A percentile compares a stretch with the other conserved stretches of the same genome.
Conservation (phyloP, 2,888 invertebrate genomes). For the Myopa testacea region DNA sequence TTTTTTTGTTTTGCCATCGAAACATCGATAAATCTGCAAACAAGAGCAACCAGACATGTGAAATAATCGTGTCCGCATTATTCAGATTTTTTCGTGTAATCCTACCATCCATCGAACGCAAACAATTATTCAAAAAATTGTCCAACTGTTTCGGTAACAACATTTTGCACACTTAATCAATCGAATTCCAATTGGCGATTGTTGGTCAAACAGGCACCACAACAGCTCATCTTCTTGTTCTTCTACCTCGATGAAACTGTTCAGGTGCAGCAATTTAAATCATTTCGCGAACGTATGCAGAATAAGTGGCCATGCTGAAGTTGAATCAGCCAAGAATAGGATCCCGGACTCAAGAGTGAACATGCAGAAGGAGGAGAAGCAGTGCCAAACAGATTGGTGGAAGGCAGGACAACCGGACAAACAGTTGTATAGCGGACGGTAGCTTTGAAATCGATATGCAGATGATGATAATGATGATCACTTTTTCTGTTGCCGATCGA, state of each 20-base stretch:
- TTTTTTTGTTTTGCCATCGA: too few species aligned
- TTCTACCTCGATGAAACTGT: neutral
- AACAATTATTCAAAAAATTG: slow-evolving; percentile 37
- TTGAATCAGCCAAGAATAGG: neutral
- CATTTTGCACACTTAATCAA: slow-evolving; percentile 51
- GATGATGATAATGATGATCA: slow-evolving; percentile 46
- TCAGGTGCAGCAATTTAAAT: slow-evolving; percentile 33
- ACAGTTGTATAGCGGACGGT: slow-evolving; percentile 47
- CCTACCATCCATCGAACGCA: slow-evolving; percentile 12
- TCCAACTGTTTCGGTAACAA: slow-evolving; percentile 43
- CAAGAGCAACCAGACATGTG: too few species aligned
- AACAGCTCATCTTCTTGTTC: slow-evolving; percentile 14
- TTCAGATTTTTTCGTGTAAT: slow-evolving; percentile 15
- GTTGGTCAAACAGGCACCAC: slow-evolving; percentile 28
- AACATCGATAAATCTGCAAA: too few species aligned
- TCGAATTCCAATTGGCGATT: slow-evolving; percentile 49
- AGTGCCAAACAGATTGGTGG: neutral
- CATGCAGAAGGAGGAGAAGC: neutral
- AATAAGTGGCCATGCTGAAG: slow-evolving; percentile 29
- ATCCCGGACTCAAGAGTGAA: too few species aligned
- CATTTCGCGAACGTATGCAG: slow-evolving; percentile 33
- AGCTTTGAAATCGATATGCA: slow-evolving; percentile 54
- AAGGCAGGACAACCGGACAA: slow-evolving; percentile 19
- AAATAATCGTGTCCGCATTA: slow-evolving; percentile 32
- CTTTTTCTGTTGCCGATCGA: slow-evolving; percentile 29